Conservation (phyloP, 1,140 invertebrate species). For the Globodera ellingtonae region DNA sequence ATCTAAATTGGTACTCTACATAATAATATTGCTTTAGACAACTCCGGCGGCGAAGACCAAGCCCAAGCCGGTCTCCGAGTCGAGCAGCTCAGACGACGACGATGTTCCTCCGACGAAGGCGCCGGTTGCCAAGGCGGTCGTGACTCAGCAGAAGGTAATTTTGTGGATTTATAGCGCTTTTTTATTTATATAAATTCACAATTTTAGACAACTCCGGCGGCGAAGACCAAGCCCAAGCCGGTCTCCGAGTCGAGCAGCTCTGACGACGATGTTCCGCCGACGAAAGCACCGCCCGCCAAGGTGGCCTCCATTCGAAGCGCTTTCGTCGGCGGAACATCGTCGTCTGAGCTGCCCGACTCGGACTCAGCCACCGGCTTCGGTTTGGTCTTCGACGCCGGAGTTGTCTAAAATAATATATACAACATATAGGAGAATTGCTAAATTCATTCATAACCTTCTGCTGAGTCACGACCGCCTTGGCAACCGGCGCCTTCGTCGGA, state of each 20-base stretch:
- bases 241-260: not conserved
- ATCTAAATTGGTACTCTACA: too few species aligned
- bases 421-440: too few species aligned
- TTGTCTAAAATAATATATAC: not conserved
- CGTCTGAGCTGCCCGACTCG: not conserved
- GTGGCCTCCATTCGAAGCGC: too few species aligned
- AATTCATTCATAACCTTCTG: too few species aligned
- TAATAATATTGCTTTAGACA: too few species aligned
- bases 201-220: not conserved
- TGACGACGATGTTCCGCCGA: not conserved
- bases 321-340: not conserved
- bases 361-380: too few species aligned
- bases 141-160: not conserved
- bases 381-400: not conserved
- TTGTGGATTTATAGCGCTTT: too few species aligned
- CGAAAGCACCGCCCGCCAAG: too few species aligned
- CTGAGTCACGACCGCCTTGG: too few species aligned
- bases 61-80: not conserved
- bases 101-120: not conserved
- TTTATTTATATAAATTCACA: too few species aligned
- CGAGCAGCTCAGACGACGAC: slow-evolving; percentile 12
- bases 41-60: not conserved
- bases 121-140: not conserved
- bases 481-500: not conserved
- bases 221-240: not conserved